These are phyloP conservation scores for Baryphthengus martii DNA, from an alignment of 2,113 vertebrate genomes.

Conservation along the genomic window DNA sequence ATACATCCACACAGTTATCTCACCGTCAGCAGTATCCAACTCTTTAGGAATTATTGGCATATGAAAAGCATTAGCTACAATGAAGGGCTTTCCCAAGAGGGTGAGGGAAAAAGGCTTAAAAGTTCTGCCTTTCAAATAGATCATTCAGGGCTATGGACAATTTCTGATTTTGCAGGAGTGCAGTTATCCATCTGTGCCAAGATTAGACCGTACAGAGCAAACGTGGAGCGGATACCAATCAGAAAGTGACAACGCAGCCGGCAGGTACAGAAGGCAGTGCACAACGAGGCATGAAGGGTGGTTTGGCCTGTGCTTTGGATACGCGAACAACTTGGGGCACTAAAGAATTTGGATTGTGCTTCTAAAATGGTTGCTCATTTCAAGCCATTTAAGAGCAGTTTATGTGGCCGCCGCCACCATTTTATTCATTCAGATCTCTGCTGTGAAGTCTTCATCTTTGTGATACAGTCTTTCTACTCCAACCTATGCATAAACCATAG, in stretches of 20 bases:
- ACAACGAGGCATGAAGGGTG: accelerated
- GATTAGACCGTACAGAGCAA: neutral
- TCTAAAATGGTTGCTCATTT: neutral
- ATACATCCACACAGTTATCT: neutral
- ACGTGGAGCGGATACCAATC: accelerated
- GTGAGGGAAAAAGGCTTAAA: neutral
- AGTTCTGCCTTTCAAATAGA: neutral
- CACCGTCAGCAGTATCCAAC: neutral
- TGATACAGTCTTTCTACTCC: neutral
- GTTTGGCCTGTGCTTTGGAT: neutral
- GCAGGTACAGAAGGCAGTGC: neutral
- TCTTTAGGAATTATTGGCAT: neutral
- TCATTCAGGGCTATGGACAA: accelerated
- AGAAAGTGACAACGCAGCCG: neutral
- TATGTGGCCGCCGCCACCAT: accelerated
- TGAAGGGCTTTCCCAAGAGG: neutral
- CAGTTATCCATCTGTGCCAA: neutral
- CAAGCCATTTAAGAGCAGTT: neutral
- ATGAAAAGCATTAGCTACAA: neutral
- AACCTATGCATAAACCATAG: neutral
- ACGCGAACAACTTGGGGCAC: neutral
- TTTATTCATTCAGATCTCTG: neutral
- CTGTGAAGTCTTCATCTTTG: neutral
- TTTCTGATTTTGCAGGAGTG: neutral
- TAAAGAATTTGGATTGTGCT: neutral